Conservation (phyloP, 1,140 invertebrate genomes). For the Drosophila pectinifera region DNA sequence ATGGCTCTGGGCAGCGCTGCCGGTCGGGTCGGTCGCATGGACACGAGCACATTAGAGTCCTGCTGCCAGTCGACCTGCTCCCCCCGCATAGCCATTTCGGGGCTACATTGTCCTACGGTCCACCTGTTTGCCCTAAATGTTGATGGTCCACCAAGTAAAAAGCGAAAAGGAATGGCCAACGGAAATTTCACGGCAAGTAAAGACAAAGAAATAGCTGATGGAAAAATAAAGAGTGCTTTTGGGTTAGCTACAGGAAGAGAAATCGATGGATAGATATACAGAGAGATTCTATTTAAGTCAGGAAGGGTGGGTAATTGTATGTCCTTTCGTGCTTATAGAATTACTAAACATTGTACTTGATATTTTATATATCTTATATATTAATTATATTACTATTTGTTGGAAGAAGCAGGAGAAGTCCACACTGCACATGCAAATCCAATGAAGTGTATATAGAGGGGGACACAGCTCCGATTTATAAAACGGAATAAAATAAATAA, state of each 20-base stretch:
- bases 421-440: slow-evolving; percentile 2
- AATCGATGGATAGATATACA: slow-evolving; percentile 14
- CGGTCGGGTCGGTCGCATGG: slow-evolving; percentile 38
- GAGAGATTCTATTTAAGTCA: background rate
- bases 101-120: slow-evolving; percentile 17
- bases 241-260: background rate
- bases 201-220: slow-evolving; percentile 44
- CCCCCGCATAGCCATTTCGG: slow-evolving; percentile 19
- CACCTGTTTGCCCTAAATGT: slow-evolving; percentile 69
- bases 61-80: slow-evolving; percentile 14
- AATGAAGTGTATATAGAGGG: background rate
- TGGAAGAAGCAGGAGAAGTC: no score
- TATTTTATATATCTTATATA: background rate
- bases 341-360: no score
- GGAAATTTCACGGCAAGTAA: slow-evolving; percentile 25
- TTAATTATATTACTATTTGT: no score
- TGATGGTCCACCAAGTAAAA: slow-evolving; percentile 38
- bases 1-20: slow-evolving; percentile 66
- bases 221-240: slow-evolving; percentile 32
- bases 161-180: background rate
- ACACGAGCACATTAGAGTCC: slow-evolving; percentile 72
- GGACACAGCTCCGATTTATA: background rate
- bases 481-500: slow-evolving; percentile 3
- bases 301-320: no score
- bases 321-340: no score